Conservation (phyloP, 2,888 invertebrate genomes). For the Pasiphila rectangulata region DNA sequence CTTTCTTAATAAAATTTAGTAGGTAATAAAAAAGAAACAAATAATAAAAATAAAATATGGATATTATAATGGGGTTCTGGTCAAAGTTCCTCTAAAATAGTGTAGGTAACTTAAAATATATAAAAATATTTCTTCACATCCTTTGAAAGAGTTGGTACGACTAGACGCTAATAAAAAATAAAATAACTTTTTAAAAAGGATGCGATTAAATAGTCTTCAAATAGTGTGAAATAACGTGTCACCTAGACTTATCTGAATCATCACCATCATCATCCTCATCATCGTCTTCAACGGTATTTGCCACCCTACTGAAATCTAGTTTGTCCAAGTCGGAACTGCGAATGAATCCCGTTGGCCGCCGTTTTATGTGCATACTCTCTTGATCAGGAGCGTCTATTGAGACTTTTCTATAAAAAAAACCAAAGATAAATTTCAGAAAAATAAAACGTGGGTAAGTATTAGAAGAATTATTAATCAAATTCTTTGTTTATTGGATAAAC, state of each 20-base stretch:
- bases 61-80: no score
- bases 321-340: constrained; percentile 44
- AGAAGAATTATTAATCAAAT: no score
- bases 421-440: constrained; percentile 13
- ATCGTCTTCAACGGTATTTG: constrained; percentile 1
- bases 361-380: constrained; percentile 43
- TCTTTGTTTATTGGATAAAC: no score
- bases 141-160: no score
- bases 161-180: no score
- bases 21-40: no score
- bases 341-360: constrained; percentile 59
- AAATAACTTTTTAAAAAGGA: not conserved
- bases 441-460: no score
- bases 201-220: not conserved
- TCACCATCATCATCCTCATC: constrained; percentile 13
- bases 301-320: constrained; percentile 31
- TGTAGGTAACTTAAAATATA: no score
- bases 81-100: no score
- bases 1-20: no score
- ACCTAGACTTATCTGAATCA: constrained; percentile 6
- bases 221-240: not conserved
- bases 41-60: no score
- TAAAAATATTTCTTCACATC: no score
- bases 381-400: constrained; percentile 42
- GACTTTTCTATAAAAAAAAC: constrained; percentile 51